Conservation (phyloP, 2,797 vertebrate genomes). For the Heteromormyrus szaboi region DNA sequence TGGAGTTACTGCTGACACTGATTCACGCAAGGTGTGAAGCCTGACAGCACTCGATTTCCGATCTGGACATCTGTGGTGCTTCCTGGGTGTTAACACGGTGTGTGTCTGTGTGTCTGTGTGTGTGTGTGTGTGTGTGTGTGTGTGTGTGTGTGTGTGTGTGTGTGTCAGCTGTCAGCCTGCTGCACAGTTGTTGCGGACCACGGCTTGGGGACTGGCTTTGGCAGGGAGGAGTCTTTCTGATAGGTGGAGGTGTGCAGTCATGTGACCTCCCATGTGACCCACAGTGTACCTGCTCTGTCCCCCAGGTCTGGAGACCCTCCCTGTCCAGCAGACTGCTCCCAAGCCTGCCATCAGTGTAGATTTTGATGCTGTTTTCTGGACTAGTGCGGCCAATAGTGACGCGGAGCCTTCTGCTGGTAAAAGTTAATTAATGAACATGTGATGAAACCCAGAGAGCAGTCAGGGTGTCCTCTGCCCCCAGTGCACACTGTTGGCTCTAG, state of each 20-base stretch:
- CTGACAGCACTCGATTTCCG: background rate
- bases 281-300: conserved; percentile 40
- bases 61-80: background rate
- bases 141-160: background rate
- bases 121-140: background rate
- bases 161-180: background rate
- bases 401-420: conserved; percentile 73
- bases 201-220: background rate
- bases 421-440: conserved; percentile 23
- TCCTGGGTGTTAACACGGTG: background rate
- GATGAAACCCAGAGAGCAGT: background rate
- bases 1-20: background rate
- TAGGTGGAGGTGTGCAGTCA: background rate
- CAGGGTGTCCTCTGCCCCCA: background rate
- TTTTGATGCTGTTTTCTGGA: conserved; percentile 88
- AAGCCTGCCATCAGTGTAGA: conserved; percentile 73
- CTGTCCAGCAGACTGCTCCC: conserved; percentile 54
- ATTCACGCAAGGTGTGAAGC: background rate
- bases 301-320: conserved; percentile 64
- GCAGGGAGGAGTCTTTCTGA: background rate
- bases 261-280: background rate
- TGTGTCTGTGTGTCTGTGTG: background rate
- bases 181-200: background rate
- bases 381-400: conserved; percentile 62
- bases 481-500: background rate